Evolutionary conservation across 1,140 invertebrate species (phyloP).

Genomic region (Heliconius nattereri): DNA sequence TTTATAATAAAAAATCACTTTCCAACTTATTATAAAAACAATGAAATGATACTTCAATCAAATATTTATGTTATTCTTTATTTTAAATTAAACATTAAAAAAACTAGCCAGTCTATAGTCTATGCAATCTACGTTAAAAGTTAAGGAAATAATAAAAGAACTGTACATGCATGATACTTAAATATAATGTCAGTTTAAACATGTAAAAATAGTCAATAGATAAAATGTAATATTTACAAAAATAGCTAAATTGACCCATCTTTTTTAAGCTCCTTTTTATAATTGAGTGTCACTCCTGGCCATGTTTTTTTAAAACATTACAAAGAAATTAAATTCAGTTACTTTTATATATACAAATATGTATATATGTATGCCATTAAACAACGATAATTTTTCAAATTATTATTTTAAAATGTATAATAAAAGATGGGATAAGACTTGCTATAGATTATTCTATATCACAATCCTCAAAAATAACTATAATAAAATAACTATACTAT

Average conservation of each 20-base stretch:
- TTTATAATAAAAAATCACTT: neutral
- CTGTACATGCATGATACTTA: slow-evolving; percentile 6
- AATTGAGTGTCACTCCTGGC: neutral
- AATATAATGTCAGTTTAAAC: slow-evolving; percentile 35
- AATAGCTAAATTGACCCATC: slow-evolving; percentile 30
- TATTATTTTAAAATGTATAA: neutral
- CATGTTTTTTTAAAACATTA: neutral
- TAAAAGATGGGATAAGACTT: slow-evolving; percentile 28
- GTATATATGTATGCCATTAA: neutral
- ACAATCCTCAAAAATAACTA: slow-evolving; percentile 27
- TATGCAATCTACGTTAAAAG: slow-evolving; percentile 6
- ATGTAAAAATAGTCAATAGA: slow-evolving; percentile 40
- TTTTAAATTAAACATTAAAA: neutral
- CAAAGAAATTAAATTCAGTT: neutral
- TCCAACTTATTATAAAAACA: neutral
- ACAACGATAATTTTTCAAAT: neutral
- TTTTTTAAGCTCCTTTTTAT: slow-evolving; percentile 37
- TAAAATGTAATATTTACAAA: slow-evolving; percentile 35
- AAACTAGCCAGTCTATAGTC: slow-evolving; percentile 14
- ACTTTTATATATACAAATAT: slow-evolving; percentile 1
- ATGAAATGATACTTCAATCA: slow-evolving; percentile 1
- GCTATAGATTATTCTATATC: slow-evolving; percentile 30
- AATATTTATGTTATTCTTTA: neutral
- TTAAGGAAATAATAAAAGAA: slow-evolving; percentile 11
- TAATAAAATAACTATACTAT: slow-evolving; percentile 15